phyloP scores from a whole-genome alignment of 2,888 invertebrate genomes.

The Zeuzera pyrina region DNA sequence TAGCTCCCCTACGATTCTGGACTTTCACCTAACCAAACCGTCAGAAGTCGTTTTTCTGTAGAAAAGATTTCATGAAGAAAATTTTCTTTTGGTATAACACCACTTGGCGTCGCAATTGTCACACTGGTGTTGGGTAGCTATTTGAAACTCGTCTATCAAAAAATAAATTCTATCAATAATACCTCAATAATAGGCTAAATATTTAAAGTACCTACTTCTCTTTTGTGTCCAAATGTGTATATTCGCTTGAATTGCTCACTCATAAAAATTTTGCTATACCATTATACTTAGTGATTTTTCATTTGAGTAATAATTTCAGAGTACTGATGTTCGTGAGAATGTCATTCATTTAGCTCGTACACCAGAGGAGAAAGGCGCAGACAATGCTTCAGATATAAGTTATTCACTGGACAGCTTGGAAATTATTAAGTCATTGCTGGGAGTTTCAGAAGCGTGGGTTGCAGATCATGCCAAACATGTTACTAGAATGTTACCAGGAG shows the following conservation, averaged over 20 bases:
- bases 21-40: too few relatives aligned
- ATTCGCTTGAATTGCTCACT: neutral
- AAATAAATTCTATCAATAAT: too few relatives aligned
- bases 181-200: too few relatives aligned
- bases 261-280: neutral
- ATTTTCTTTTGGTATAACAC: too few relatives aligned
- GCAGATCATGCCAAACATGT: conserved; percentile 90
- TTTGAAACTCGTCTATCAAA: too few relatives aligned
- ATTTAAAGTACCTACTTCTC: too few relatives aligned
- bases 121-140: too few relatives aligned
- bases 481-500: conserved; percentile 92
- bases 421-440: conserved; percentile 59
- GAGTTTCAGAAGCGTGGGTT: conserved; percentile 79
- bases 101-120: too few relatives aligned
- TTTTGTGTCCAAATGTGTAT: neutral
- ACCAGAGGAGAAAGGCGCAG: conserved; percentile 67
- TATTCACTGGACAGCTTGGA: conserved; percentile 41
- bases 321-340: conserved; percentile 78
- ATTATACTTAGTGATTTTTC: neutral
- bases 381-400: conserved; percentile 40
- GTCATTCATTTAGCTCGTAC: conserved; percentile 87
- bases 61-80: too few relatives aligned
- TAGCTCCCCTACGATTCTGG: too few relatives aligned
- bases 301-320: too few relatives aligned
- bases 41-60: too few relatives aligned